Evolutionary conservation across 2,113 vertebrate species (phyloP).

Genomic region (Ptilonorhynchus violaceus): DNA sequence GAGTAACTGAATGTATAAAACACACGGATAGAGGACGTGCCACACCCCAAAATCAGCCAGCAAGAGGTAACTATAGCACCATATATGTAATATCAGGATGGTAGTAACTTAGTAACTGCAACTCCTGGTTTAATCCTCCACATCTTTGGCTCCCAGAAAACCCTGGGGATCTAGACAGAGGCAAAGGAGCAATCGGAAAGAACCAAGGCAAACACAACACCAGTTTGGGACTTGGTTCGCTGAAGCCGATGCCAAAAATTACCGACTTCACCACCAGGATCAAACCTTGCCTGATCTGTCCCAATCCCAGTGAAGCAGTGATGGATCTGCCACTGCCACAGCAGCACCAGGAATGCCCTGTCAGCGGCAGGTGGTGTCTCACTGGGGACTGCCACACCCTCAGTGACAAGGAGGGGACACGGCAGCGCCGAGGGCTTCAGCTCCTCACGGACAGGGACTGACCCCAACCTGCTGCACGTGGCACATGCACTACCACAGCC

Average conservation of each 20-base stretch:
- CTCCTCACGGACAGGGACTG: background rate
- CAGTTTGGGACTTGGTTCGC: background rate
- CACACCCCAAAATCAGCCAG: background rate
- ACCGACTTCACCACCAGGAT: background rate
- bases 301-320: background rate
- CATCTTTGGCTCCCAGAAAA: slow-evolving; percentile 8
- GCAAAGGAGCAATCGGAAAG: background rate
- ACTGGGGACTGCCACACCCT: background rate
- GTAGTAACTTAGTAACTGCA: background rate
- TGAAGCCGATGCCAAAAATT: background rate
- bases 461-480: background rate
- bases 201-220: background rate
- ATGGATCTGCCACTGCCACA: slow-evolving; percentile 6
- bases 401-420: background rate
- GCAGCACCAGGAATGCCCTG: background rate
- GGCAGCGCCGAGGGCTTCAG: background rate
- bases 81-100: accelerated
- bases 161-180: background rate
- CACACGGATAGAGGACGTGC: background rate
- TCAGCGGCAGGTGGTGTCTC: background rate
- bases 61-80: background rate
- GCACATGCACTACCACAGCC: background rate
- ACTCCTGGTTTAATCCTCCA: background rate
- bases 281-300: background rate
- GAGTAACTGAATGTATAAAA: background rate